Evolutionary conservation across 2,797 vertebrate species (phyloP), one percentile per base, ranked within the genome.

Genomic region (Neostethus bicornis): DNA sequence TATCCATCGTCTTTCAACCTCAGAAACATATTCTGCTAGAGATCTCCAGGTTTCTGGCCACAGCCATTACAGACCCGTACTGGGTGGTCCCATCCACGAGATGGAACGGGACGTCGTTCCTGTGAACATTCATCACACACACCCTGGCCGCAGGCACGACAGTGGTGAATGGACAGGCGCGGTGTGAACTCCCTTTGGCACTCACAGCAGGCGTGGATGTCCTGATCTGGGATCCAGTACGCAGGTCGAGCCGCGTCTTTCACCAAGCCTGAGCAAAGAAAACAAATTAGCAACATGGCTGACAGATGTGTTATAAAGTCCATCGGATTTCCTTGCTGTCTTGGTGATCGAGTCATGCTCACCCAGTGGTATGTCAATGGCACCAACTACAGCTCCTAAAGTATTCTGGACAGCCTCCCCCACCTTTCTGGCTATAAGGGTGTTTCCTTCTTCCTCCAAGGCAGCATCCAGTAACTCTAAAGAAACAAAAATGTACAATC

Each of bases 151-250:
- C 97, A 99, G 70, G 96, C 95, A 21, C 96, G 94, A 58, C 97
- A 99, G 91, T 99, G 97, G 83, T 99, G 97, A 79, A 98, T 99
- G 66, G 97, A 96, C 26, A 99, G 92, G 31, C 96, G 97, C 32
- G 95, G 61, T 32, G 87, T 91, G 89, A 99, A 99, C 71, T 96
- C 95, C 64, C 92, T 94, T 80, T 91, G 93, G 87, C 97, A 99
- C 68, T 88, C 93, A 77, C 89, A 91, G 89, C 97, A 99, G 73
- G 93, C 90, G 59, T 90, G 90, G 80, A 99, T 97, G 84, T 99
- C 96, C 32, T 99, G 96, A 77, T 99, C 97, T 0, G 97, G 97
- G 60, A 98, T 94, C 97, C 97, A 99, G 88, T 99, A 99, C 0
- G 95, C 91, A 0, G 97, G 97, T 21, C 97, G 93, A 41, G 97